phyloP scores from a whole-genome alignment of 1,140 invertebrate species.

The Drosophila tristis region DNA sequence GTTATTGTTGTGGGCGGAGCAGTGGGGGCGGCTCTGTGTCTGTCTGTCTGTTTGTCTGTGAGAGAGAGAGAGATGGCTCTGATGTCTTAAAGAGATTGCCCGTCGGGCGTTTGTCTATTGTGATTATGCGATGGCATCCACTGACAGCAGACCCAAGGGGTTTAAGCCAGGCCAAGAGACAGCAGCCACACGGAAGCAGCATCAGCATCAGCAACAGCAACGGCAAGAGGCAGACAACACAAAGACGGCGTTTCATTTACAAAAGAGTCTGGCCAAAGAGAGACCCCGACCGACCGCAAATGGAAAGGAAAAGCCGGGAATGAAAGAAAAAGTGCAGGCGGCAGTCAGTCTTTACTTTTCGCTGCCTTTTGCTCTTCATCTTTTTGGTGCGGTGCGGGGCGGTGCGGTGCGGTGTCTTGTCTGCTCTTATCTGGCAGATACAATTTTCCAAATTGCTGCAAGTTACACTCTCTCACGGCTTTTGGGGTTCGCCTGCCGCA shows the following conservation, averaged over 20 bases:
- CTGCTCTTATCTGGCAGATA: constrained; percentile 66
- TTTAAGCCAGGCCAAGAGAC: constrained; percentile 16
- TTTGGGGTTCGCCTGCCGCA: constrained; percentile 24
- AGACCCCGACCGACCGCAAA: constrained; percentile 50
- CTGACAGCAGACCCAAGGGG: constrained; percentile 58
- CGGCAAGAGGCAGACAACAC: constrained; percentile 16
- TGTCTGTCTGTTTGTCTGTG: constrained; percentile 20
- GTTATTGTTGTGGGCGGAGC: constrained; percentile 6
- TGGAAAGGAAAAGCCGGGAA: constrained; percentile 19
- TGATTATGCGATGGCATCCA: constrained; percentile 67
- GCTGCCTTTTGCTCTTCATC: constrained; percentile 44
- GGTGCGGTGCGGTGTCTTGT: too few species aligned
- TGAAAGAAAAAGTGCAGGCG: constrained; percentile 38
- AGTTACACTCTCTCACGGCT: constrained; percentile 70
- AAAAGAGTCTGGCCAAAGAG: constrained; percentile 55
- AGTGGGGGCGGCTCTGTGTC: not conserved
- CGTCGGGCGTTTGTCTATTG: constrained; percentile 65
- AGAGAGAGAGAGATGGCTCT: not conserved
- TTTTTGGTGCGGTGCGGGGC: not conserved
- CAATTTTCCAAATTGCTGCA: constrained; percentile 75
- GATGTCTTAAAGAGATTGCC: constrained; percentile 54
- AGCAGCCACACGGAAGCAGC: constrained; percentile 51
- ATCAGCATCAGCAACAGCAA: constrained; percentile 20
- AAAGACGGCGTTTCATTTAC: constrained; percentile 64
- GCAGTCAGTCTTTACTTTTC: not conserved